Evolutionary conservation across 2,888 invertebrate genomes (phyloP).

Genomic region (Timema podura): DNA sequence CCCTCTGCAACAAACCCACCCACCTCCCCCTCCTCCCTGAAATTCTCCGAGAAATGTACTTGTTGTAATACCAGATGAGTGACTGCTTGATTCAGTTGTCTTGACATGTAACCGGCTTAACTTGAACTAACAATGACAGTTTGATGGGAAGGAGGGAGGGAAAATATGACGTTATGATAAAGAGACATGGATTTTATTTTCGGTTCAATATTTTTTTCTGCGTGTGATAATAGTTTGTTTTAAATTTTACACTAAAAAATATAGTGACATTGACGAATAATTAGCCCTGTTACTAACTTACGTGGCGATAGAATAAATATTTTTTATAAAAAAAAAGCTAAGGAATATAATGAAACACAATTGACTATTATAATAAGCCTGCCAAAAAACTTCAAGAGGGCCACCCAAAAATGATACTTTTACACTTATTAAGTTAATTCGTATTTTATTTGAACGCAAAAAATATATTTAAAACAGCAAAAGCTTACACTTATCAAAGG

Average conservation of each 20-base stretch:
- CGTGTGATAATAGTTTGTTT: background rate
- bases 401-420: no score
- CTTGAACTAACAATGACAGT: background rate
- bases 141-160: background rate
- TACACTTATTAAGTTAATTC: no score
- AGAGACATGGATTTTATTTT: background rate
- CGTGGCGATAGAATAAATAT: no score
- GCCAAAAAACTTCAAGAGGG: no score
- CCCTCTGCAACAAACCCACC: background rate
- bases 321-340: no score
- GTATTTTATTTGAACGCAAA: no score
- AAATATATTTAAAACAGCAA: no score
- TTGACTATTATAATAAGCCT: no score
- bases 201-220: background rate
- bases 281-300: no score
- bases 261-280: conserved; percentile 3
- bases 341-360: no score
- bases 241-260: background rate
- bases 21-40: conserved; percentile 2
- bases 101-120: conserved; percentile 4
- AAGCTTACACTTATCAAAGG: no score
- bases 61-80: conserved; percentile 3
- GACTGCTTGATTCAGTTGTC: conserved; percentile 11
- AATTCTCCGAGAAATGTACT: conserved; percentile 13
- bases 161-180: background rate